These are phyloP conservation scores for Cryptotermes secundus DNA, from an alignment of 1,140 invertebrate genomes.

Conservation along the genomic window DNA sequence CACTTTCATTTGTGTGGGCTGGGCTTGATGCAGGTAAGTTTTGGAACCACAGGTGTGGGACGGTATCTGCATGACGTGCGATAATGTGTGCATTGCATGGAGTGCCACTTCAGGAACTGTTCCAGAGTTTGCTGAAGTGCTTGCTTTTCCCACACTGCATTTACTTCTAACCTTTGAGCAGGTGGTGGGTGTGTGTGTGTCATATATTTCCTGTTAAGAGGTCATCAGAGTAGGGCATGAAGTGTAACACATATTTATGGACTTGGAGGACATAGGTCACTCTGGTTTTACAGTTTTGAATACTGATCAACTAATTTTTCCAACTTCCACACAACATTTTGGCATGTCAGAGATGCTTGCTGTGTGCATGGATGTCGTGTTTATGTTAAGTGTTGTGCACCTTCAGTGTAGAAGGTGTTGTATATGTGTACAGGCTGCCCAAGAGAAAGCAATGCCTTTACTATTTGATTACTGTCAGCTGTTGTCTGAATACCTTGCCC, in stretches of 20 bases:
- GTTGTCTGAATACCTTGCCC: no score
- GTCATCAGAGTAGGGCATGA: not conserved
- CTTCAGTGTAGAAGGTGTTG: no score
- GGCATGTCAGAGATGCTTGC: not conserved
- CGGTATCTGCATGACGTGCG: not conserved
- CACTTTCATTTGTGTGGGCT: not conserved
- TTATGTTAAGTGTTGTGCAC: no score
- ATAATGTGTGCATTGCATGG: not conserved
- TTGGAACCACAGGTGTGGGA: not conserved
- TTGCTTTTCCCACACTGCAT: not conserved
- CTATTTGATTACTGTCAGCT: no score
- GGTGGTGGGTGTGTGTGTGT: not conserved
- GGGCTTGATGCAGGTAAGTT: not conserved
- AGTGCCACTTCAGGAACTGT: not conserved
- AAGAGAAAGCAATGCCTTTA: no score
- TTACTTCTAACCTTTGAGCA: not conserved
- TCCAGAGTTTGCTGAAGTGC: not conserved
- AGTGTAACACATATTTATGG: not conserved
- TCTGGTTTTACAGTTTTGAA: not conserved
- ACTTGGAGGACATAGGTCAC: not conserved
- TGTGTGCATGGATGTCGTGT: not conserved
- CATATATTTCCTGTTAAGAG: not conserved
- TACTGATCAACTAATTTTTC: not conserved
- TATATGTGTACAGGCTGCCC: no score
- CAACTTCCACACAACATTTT: not conserved